These are phyloP conservation scores for Tetragnatha montana DNA, from an alignment of 2,888 invertebrate genomes.

Conservation along the genomic window DNA sequence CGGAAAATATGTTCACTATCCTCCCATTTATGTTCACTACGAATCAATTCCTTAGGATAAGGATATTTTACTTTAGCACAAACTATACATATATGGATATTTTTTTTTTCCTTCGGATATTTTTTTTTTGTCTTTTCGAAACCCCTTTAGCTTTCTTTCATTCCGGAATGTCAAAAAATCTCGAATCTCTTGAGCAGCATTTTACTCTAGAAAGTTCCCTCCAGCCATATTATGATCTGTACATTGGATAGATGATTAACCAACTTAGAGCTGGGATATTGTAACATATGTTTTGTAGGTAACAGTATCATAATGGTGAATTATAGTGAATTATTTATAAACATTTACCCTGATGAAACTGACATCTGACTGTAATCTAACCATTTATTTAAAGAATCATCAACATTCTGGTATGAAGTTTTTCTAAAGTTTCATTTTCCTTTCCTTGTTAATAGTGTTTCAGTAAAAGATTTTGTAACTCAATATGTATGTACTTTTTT, in stretches of 20 bases:
- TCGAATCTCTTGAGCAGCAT: too few species aligned
- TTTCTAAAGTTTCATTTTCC: slow-evolving; percentile 26
- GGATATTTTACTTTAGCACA: neutral
- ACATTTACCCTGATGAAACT: neutral
- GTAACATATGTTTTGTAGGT: neutral
- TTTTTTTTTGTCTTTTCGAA: too few species aligned
- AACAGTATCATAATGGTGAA: neutral
- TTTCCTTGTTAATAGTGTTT: slow-evolving; percentile 40
- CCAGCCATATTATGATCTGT: neutral
- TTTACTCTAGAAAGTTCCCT: too few species aligned
- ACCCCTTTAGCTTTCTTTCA: too few species aligned
- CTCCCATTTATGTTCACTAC: neutral
- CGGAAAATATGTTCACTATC: neutral
- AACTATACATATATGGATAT: neutral
- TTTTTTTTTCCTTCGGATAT: too few species aligned
- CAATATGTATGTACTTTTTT: neutral
- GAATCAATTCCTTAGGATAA: neutral
- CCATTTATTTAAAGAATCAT: slow-evolving; percentile 13
- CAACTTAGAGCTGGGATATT: slow-evolving; percentile 15
- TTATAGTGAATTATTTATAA: neutral
- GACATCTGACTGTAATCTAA: slow-evolving; percentile 19
- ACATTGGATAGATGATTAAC: slow-evolving; percentile 1
- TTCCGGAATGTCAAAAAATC: too few species aligned
- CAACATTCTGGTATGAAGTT: slow-evolving; percentile 16
- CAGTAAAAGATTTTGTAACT: slow-evolving; percentile 38